Percentiles rank a stretch among this genome's conserved stretches.
Evolutionary conservation across 2,888 invertebrate genomes (phyloP).

Genomic region (Lacanobia oleracea): DNA sequence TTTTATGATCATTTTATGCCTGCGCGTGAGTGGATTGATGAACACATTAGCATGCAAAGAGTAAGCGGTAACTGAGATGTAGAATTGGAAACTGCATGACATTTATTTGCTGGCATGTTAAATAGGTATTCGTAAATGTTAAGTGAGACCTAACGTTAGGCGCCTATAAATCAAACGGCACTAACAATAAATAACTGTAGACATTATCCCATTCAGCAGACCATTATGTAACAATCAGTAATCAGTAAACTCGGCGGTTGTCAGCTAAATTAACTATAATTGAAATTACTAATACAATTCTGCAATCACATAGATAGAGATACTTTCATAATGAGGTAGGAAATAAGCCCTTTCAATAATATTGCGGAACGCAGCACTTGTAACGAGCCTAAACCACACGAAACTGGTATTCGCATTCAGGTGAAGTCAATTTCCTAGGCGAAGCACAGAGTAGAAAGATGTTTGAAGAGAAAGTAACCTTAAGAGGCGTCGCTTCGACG

Average conservation of each 20-base stretch:
- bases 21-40: slow-evolving; percentile 63
- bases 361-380: slow-evolving; percentile 47
- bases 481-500: slow-evolving; percentile 44
- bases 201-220: slow-evolving; percentile 50
- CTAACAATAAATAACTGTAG: slow-evolving; percentile 50
- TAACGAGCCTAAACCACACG: slow-evolving; percentile 57
- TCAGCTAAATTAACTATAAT: slow-evolving; percentile 52
- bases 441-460: slow-evolving; percentile 36
- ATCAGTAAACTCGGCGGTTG: slow-evolving; percentile 39
- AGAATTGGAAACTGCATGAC: slow-evolving; percentile 26
- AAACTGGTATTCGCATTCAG: slow-evolving; percentile 46
- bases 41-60: slow-evolving; percentile 58
- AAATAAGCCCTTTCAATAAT: slow-evolving; percentile 46
- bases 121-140: slow-evolving; percentile 12
- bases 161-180: slow-evolving; percentile 50
- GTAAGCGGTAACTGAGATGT: slow-evolving; percentile 52
- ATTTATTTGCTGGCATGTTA: slow-evolving; percentile 21
- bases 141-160: slow-evolving; percentile 8
- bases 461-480: slow-evolving; percentile 56
- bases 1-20: slow-evolving; percentile 59
- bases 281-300: slow-evolving; percentile 50
- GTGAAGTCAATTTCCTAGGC: slow-evolving; percentile 53
- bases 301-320: slow-evolving; percentile 28
- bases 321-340: slow-evolving; percentile 52
- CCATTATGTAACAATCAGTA: slow-evolving; percentile 49